A percentile compares a stretch with the other conserved stretches of the same genome.
phyloP scores from a whole-genome alignment of 1,140 invertebrate genomes.

The Drosophila quadrilineata region DNA sequence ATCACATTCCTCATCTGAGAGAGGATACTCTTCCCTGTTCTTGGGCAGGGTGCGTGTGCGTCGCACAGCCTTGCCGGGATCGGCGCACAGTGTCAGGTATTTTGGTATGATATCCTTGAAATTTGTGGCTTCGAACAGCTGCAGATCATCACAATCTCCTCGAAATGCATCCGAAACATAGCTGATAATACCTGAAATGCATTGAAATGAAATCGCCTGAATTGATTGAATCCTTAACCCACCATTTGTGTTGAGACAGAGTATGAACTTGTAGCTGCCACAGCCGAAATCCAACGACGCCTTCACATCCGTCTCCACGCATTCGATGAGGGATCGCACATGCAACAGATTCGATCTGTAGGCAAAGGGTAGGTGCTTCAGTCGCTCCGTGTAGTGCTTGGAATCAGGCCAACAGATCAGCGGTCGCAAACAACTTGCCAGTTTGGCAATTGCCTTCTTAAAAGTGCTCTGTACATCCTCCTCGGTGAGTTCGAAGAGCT shows the following conservation, averaged over 20 bases:
- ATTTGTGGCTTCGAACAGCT: conserved; percentile 64
- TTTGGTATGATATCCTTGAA: conserved; percentile 66
- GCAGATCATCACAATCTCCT: conserved; percentile 68
- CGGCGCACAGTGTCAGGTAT: conserved; percentile 69
- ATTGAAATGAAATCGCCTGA: neutral
- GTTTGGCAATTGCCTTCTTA: conserved; percentile 45
- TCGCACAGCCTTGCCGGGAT: conserved; percentile 62
- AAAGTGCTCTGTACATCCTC: conserved; percentile 61
- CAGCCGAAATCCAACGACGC: conserved; percentile 50
- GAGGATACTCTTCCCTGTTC: conserved; percentile 25
- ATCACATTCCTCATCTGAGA: conserved; percentile 5
- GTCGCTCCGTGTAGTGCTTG: conserved; percentile 62
- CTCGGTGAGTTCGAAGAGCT: conserved; percentile 69
- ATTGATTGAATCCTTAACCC: neutral
- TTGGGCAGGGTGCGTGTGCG: conserved; percentile 7
- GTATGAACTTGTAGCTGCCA: conserved; percentile 70
- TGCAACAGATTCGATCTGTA: conserved; percentile 64
- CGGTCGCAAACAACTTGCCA: conserved; percentile 61
- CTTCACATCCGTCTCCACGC: conserved; percentile 70
- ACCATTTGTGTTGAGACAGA: conserved; percentile 73
- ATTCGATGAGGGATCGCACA: conserved; percentile 75
- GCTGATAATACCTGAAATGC: conserved; percentile 60
- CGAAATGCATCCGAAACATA: conserved; percentile 70
- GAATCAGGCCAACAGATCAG: conserved; percentile 69
- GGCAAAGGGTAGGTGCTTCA: conserved; percentile 68